Evolutionary conservation across 2,797 vertebrate genomes (phyloP).

Genomic region (Kryptopterus vitreolus): DNA sequence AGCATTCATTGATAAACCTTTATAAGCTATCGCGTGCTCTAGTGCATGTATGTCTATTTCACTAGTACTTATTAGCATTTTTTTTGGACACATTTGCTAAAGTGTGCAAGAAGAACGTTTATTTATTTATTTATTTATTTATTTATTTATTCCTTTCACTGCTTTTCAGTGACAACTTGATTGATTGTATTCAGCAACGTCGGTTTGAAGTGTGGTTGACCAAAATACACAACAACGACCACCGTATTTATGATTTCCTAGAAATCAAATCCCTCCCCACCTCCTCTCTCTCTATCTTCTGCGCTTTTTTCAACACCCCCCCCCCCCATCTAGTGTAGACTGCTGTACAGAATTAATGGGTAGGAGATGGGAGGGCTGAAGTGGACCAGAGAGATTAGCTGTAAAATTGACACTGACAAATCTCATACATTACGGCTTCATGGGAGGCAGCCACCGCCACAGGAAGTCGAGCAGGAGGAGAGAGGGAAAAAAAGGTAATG

Average conservation of each 20-base stretch:
- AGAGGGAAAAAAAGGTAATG: constrained; percentile 42
- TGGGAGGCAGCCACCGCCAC: constrained; percentile 68
- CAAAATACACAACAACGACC: constrained; percentile 16
- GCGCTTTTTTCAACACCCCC: constrained; percentile 46
- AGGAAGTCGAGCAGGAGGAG: constrained; percentile 47
- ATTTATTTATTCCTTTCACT: neutral
- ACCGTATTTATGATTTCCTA: constrained; percentile 17
- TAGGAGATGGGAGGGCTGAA: constrained; percentile 65
- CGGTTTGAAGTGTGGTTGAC: constrained; percentile 14
- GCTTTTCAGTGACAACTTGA: neutral
- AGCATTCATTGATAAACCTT: neutral
- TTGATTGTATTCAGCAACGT: neutral
- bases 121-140: neutral
- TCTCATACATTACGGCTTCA: constrained; percentile 77
- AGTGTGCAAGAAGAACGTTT: neutral
- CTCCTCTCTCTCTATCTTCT: constrained; percentile 1
- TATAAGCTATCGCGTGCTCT: neutral
- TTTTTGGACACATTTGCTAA: neutral
- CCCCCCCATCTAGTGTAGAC: constrained; percentile 42
- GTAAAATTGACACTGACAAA: constrained; percentile 80
- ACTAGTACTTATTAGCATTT: too few species aligned
- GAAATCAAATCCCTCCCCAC: constrained; percentile 39
- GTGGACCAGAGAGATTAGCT: constrained; percentile 77
- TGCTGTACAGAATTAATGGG: constrained; percentile 67
- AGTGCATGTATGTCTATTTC: neutral